phyloP scores from a whole-genome alignment of 2,888 invertebrate genomes.

The Bombylius discolor region DNA sequence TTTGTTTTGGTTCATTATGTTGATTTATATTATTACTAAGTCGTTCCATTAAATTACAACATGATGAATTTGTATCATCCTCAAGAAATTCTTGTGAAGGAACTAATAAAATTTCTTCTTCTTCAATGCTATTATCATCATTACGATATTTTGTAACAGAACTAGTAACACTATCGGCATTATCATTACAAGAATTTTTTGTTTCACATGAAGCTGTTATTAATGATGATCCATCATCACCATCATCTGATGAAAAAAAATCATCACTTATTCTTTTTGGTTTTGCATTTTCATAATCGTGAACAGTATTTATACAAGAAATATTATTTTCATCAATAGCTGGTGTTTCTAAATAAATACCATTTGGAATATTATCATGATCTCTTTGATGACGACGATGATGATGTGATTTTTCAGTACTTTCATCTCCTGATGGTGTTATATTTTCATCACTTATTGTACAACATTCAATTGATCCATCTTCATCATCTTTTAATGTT shows the following conservation, averaged over 20 bases:
- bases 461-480: not conserved
- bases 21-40: not conserved
- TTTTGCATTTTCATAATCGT: slow-evolving; percentile 22
- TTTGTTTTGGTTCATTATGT: not conserved
- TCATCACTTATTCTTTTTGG: slow-evolving; percentile 36
- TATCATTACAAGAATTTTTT: slow-evolving; percentile 1
- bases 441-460: not conserved
- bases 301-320: slow-evolving; percentile 13
- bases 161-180: not conserved
- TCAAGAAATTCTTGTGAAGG: not conserved
- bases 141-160: not conserved
- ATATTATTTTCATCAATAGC: slow-evolving; percentile 29
- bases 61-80: slow-evolving; percentile 9
- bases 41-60: slow-evolving; percentile 7
- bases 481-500: slow-evolving; percentile 4
- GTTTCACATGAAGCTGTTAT: not conserved
- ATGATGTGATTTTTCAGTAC: not conserved
- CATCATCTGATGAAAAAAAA: slow-evolving; percentile 26
- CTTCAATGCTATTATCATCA: slow-evolving; percentile 1
- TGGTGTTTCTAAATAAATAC: slow-evolving; percentile 33
- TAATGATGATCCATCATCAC: slow-evolving; percentile 6
- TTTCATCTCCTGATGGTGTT: not conserved
- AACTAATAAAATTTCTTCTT: not conserved
- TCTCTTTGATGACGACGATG: not conserved
- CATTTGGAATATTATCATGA: slow-evolving; percentile 21